Base-by-base conservation (phyloP, 2,888 invertebrate species). In the Lycophotia porphyrea region DNA sequence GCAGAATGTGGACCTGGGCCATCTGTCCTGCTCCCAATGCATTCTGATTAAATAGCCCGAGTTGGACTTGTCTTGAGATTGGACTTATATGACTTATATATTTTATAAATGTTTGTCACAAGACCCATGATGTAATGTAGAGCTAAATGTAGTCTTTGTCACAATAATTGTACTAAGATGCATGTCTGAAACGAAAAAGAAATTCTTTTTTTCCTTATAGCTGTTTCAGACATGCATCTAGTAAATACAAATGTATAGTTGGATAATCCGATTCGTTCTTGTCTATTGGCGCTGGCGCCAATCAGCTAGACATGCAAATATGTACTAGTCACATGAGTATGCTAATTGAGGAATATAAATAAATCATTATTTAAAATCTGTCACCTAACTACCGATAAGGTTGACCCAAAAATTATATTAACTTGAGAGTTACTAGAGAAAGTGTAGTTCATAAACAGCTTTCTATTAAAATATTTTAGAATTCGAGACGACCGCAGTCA, bases 401-500 rank as follows among this genome's bases (percentile, higher is more conserved):
- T 61, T 68, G n/a, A 67, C 64, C 66, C 36, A 71, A 80, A 78
- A 74, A 58, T n/a, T 31, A 67, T 70, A n/a, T 42, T 69, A 68
- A 39, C 24, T 60, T 55, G 47, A 47, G 36, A 70, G 52, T 55
- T 15, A 55, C 61, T 68, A 71, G 78, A 81, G 82, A 86, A 84
- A 84, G 80, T 82, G 5, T 66, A 61, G 49, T 69, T 71, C 24
- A 5, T 36, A 47, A 24, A 73, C 74, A 74, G 76, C 86, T 86
- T 86, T 86, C 86, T 80, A 79, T 44, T 63, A 21, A 78, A 60
- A 79, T 81, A 84, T 78, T 74, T 42, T 42, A 42, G 42, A 42
- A 42, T 64, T 42, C 42, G 34, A 21, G 42, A 68, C 27, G 52
- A 39, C 31, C 15, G 18, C 31, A 63, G 27, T 58, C 65, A 24